phyloP scores from a whole-genome alignment of 1,140 invertebrate genomes.

The Diabrotica undecimpunctata region DNA sequence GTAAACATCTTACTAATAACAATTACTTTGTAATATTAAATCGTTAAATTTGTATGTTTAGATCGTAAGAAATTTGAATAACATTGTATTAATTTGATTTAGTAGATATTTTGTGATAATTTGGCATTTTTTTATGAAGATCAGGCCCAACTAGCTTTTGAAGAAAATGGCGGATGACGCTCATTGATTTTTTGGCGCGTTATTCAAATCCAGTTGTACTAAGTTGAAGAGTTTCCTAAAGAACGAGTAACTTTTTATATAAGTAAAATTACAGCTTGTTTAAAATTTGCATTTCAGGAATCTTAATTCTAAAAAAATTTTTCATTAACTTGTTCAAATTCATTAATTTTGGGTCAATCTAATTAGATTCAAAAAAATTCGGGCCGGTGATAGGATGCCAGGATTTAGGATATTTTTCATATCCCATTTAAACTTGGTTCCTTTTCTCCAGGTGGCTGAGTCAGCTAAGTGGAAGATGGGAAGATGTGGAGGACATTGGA shows the following conservation, averaged over 20 bases:
- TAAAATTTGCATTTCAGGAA: slow-evolving; percentile 13
- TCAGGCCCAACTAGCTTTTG: slow-evolving; percentile 22
- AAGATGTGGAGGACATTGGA: slow-evolving; percentile 46
- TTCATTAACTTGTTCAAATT: not conserved
- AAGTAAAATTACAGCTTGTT: slow-evolving; percentile 15
- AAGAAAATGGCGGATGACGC: slow-evolving; percentile 45
- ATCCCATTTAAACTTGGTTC: slow-evolving; percentile 48
- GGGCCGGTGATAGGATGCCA: slow-evolving; percentile 44
- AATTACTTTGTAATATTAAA: slow-evolving; percentile 6
- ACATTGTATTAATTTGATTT: slow-evolving; percentile 7
- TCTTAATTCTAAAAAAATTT: not conserved
- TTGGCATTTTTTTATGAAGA: slow-evolving; percentile 17
- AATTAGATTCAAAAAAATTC: slow-evolving; percentile 13
- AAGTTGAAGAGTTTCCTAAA: slow-evolving; percentile 8
- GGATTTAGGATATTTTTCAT: slow-evolving; percentile 43
- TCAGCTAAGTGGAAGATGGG: slow-evolving; percentile 40
- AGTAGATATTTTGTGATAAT: slow-evolving; percentile 13
- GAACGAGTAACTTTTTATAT: slow-evolving; percentile 6
- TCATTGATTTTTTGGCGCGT: slow-evolving; percentile 29
- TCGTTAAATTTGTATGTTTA: slow-evolving; percentile 25
- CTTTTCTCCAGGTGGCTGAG: slow-evolving; percentile 49
- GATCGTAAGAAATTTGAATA: slow-evolving; percentile 12
- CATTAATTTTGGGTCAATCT: slow-evolving; percentile 16
- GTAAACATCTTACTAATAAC: not conserved
- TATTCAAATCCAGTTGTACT: slow-evolving; percentile 25